A percentile compares a stretch with the other conserved stretches of the same genome.
These are phyloP conservation scores for Sceloporus tristichus DNA, from an alignment of 2,113 vertebrate genomes.

Conservation along the genomic window DNA sequence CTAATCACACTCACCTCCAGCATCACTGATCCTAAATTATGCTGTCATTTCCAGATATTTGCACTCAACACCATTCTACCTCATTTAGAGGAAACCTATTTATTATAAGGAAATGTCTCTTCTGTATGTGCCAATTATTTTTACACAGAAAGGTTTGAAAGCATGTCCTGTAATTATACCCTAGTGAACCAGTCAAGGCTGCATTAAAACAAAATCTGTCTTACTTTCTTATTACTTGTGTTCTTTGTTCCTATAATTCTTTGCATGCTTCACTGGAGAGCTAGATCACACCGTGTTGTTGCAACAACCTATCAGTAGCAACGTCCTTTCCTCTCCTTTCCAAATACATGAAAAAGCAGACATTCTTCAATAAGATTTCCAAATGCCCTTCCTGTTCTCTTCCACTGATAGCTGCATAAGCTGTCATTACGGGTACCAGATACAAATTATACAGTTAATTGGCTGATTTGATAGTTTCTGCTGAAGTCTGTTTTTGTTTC, in stretches of 20 bases:
- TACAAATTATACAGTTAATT: constrained; percentile 72
- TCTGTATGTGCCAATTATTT: constrained; percentile 72
- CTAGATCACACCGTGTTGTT: constrained; percentile 35
- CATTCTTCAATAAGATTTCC: constrained; percentile 57
- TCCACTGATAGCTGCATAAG: constrained; percentile 61
- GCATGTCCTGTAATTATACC: constrained; percentile 65
- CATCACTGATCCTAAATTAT: constrained; percentile 59
- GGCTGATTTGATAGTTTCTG: constrained; percentile 58
- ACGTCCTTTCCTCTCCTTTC: constrained; percentile 29
- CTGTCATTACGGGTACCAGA: constrained; percentile 53
- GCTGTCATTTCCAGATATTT: constrained; percentile 59
- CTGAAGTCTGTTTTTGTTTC: constrained; percentile 47
- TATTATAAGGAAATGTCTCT: constrained; percentile 66
- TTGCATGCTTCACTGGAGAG: constrained; percentile 53
- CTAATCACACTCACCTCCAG: constrained; percentile 58
- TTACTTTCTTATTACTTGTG: constrained; percentile 69
- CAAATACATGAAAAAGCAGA: constrained; percentile 55
- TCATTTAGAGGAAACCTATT: constrained; percentile 52
- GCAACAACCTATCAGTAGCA: constrained; percentile 51
- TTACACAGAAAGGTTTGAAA: constrained; percentile 72
- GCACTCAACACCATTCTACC: constrained; percentile 52
- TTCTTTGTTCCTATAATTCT: constrained; percentile 67
- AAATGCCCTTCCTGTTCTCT: constrained; percentile 58
- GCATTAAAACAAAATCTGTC: constrained; percentile 69
- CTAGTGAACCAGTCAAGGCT: constrained; percentile 64